Evolutionary conservation across 2,797 vertebrate species (phyloP), one percentile per base, ranked within the genome.

Genomic region (Pelobates cultripes): DNA sequence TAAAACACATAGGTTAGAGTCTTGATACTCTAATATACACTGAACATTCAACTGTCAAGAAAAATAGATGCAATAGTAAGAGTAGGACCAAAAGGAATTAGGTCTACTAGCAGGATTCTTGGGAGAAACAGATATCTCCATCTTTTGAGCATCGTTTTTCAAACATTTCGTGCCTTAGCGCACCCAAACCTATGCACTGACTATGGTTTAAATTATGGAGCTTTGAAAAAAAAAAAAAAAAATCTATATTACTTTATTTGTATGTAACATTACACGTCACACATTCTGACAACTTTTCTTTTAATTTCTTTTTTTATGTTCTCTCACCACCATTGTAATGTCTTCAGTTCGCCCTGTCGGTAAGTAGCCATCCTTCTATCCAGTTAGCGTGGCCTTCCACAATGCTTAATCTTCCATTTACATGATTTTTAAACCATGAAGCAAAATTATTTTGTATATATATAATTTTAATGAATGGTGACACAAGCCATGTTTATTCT

Each of bases 351-450:
- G 96, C 93, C 97, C 97, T 74, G 96, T 98, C 75, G 98, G 98
- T 99, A 99, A 99, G 98, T 99, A 97, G 92, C 93, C 97, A 99
- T 96, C 94, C 93, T 94, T 95, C 93, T 95, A 92, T 92, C 95
- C 93, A 93, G 93, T 96, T 92, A 90, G 96, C 96, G 98, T 96
- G 96, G 85, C 89, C 89, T 93, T 91, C 89, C 88, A 87, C 85
- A 89, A 12, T 92, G 91, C 87, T 89, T 90, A 92, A 89, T 90
- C 88, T 87, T 89, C 90, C 92, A 92, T 92, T 90, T 89, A 86
- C 86, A 85, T 40, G 67, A 83, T 86, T 83, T 85, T 81, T 9
- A 42, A 70, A 70, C 67, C 44, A 71, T 79, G 88, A 75, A 85
- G 86, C 57, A 14, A 61, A 51, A 6, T 51, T 6, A 51, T 51